Percentiles rank a stretch among this genome's conserved stretches.
Evolutionary conservation across 2,113 vertebrate species (phyloP).

Genomic region (Saimiri boliviensis): DNA sequence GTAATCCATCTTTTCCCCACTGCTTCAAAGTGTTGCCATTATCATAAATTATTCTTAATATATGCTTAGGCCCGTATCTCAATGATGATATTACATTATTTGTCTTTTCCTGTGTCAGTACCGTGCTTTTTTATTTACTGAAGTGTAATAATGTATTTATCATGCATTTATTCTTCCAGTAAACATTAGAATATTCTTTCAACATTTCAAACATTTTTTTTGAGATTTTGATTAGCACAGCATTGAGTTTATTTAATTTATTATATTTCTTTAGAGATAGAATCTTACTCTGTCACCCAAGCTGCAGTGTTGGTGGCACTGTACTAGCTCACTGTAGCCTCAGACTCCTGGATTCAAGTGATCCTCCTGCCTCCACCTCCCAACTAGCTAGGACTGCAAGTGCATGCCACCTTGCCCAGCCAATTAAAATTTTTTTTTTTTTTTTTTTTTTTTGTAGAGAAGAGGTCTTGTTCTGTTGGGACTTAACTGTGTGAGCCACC

Average conservation of each 20-base stretch:
- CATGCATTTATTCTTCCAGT: not conserved
- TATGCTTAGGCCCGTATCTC: not conserved
- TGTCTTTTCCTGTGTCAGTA: not conserved
- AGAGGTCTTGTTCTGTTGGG: too few relatives aligned
- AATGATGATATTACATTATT: not conserved
- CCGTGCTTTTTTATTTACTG: not conserved
- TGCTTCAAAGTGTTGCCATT: not conserved
- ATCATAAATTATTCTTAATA: not conserved
- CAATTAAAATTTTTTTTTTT: too few relatives aligned
- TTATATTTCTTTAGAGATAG: too few relatives aligned
- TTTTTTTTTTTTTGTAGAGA: too few relatives aligned
- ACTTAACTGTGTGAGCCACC: too few relatives aligned
- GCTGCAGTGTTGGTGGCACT: too few relatives aligned
- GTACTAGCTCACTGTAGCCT: too few relatives aligned
- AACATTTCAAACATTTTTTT: not conserved
- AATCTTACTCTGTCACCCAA: too few relatives aligned
- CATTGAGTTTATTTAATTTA: not conserved
- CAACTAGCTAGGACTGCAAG: too few relatives aligned
- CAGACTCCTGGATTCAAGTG: too few relatives aligned
- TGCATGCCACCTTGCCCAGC: too few relatives aligned
- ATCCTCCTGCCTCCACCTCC: too few relatives aligned
- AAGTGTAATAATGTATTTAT: not conserved
- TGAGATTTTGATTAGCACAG: not conserved
- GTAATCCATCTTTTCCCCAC: not conserved
- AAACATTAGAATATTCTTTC: not conserved